These are phyloP conservation scores for Vireo altiloquus DNA, from an alignment of 2,113 vertebrate genomes.

Conservation along the genomic window DNA sequence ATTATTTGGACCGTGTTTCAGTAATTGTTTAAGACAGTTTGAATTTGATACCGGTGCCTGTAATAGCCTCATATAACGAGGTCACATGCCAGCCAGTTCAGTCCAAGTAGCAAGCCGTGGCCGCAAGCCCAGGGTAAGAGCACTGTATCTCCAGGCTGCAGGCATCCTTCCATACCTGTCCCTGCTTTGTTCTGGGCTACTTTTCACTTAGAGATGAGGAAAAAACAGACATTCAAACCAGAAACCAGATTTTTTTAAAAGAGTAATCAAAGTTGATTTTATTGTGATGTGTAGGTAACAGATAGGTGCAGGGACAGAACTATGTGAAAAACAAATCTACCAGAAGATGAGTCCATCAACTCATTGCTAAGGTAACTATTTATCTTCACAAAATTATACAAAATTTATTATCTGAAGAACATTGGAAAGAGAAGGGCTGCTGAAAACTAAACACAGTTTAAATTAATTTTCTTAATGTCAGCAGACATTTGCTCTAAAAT, in stretches of 20 bases:
- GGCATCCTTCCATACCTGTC: background rate
- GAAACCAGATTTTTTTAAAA: background rate
- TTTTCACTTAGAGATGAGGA: background rate
- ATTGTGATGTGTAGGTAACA: background rate
- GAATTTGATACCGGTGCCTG: background rate
- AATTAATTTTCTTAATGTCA: background rate
- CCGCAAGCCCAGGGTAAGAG: background rate
- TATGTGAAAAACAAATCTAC: background rate
- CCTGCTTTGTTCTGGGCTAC: background rate
- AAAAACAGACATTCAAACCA: background rate
- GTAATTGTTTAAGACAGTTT: background rate
- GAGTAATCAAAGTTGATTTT: background rate
- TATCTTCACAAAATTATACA: background rate
- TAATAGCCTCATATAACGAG: background rate
- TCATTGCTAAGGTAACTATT: background rate
- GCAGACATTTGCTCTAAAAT: background rate
- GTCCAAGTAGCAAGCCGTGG: background rate
- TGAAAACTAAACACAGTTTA: background rate
- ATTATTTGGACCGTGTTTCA: background rate
- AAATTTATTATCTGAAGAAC: background rate
- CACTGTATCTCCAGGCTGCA: background rate
- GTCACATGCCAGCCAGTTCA: background rate
- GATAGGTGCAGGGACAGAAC: background rate
- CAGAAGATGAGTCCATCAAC: background rate
- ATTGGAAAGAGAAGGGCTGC: background rate